phyloP scores from a whole-genome alignment of 2,888 invertebrate genomes.

The Mesochorus sp. region DNA sequence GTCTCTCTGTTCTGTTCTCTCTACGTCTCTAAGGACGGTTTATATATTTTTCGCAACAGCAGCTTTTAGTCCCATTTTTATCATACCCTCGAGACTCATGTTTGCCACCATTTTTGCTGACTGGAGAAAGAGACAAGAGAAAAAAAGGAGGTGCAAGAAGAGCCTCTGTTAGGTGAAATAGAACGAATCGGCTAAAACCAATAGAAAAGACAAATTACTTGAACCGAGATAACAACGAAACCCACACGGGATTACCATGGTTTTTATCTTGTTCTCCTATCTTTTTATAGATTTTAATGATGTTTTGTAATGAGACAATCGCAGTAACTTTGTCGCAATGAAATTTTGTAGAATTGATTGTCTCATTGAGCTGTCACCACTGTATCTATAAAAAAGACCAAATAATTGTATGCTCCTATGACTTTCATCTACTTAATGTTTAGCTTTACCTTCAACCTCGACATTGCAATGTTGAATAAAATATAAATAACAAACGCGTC shows the following conservation, averaged over 20 bases:
- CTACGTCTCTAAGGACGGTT: constrained; percentile 16
- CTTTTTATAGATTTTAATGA: too few species aligned
- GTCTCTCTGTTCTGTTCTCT: background rate
- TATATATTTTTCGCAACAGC: constrained; percentile 28
- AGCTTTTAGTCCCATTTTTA: background rate
- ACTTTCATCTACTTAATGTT: too few species aligned
- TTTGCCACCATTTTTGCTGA: constrained; percentile 23
- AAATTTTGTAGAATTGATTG: too few species aligned
- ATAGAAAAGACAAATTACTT: constrained; percentile 25
- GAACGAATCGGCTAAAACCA: background rate
- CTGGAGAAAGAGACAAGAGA: background rate
- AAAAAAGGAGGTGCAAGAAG: background rate
- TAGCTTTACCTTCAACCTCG: too few species aligned
- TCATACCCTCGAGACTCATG: constrained; percentile 6
- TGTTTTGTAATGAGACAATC: too few species aligned
- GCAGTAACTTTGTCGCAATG: too few species aligned
- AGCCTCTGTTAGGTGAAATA: background rate
- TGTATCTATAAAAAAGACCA: too few species aligned
- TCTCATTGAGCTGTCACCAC: too few species aligned
- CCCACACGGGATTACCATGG: constrained; percentile 14
- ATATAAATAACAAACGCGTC: background rate
- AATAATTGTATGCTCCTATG: too few species aligned
- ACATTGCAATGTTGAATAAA: too few species aligned
- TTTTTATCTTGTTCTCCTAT: background rate
- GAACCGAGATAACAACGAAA: constrained; percentile 23